phyloP scores from a whole-genome alignment of 1,140 invertebrate genomes.

The Aphis gossypii region DNA sequence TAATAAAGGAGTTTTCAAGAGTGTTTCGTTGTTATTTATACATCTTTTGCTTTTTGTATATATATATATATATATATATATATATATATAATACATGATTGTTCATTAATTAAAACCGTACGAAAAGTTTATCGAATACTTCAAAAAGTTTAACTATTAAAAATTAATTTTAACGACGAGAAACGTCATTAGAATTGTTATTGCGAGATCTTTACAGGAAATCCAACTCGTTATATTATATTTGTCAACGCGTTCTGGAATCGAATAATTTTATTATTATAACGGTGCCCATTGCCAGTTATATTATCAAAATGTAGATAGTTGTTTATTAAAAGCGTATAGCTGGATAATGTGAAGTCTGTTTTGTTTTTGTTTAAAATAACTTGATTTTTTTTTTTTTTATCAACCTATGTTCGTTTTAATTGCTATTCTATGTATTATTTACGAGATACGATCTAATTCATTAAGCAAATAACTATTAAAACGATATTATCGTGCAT shows the following conservation, averaged over 20 bases:
- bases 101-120: background rate
- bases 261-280: background rate
- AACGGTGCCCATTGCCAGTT: background rate
- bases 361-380: background rate
- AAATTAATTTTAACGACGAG: constrained; percentile 22
- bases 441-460: background rate
- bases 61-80: background rate
- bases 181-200: background rate
- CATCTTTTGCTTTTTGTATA: background rate
- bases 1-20: background rate
- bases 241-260: background rate
- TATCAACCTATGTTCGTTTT: background rate
- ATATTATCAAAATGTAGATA: background rate
- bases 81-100: background rate
- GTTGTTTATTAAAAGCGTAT: background rate
- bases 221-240: background rate
- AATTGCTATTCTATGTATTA: background rate
- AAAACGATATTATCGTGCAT: background rate
- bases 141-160: background rate
- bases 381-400: background rate
- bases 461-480: background rate
- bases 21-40: background rate
- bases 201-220: background rate
- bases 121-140: background rate
- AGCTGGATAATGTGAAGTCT: background rate